Evolutionary conservation across 2,113 vertebrate species (phyloP), one percentile per base, ranked within the genome.

Genomic region (Lanius collurio): DNA sequence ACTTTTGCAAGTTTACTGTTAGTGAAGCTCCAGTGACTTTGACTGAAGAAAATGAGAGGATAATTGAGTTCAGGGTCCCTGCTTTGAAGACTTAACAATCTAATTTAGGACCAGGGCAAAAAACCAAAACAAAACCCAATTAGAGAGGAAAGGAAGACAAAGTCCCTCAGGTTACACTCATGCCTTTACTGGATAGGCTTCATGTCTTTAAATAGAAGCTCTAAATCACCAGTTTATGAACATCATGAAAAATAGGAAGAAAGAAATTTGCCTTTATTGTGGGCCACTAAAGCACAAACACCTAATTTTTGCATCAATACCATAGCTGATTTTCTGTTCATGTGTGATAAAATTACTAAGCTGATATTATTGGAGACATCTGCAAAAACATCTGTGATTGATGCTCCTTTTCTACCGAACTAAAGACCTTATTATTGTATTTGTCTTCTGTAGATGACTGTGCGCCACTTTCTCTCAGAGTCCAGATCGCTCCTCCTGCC

Each of bases 81-180:
- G 90, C 85, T 96, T 96, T 94, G 93, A 92, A 96, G 79, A 76
- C 56, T 75, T 89, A 89, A 63, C 39, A 91, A 71, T 90, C 88
- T 92, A 92, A 96, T 94, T 93, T 92, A 89, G 80, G 79, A 92
- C 67, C 68, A 53, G 83, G 69, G 73, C 35, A 89, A 92, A 86
- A 95, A 95, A 89, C 93, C 79, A 92, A 97, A 94, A 89, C 91
- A 90, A 94, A 95, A 92, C 60, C 47, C 83, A 96, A 88, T 95
- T 96, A 95, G 52, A 53, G 44, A 92, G 69, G 49, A 93, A 90
- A 90, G 49, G 60, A 89, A 93, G 94, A 65, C 21, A 60, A 85
- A 95, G 41, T 87, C 95, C 80, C 91, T 93, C 65, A 86, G 90
- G 91, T 97, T 93, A 65, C 50, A 15, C 53, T 90, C 80, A 71